Conservation (phyloP, 2,797 vertebrate genomes). For the Halcyon badia region DNA sequence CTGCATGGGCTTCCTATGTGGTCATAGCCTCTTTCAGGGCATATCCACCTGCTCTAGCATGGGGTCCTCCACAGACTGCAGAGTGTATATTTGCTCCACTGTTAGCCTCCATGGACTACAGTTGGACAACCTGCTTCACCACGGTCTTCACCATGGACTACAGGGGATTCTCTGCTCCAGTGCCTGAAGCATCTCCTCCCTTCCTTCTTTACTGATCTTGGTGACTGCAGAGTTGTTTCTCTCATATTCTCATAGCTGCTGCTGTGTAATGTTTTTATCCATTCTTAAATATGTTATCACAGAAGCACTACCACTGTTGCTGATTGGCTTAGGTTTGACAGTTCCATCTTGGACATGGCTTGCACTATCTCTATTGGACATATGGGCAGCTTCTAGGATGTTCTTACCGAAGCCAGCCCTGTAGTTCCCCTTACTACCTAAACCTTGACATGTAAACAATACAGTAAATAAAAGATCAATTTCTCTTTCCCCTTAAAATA, state of each 20-base stretch:
- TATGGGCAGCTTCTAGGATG: neutral
- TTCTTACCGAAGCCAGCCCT: neutral
- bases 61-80: neutral
- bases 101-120: neutral
- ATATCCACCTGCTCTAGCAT: neutral
- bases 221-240: neutral
- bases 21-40: neutral
- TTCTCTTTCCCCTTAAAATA: neutral
- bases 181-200: accelerated
- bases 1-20: accelerated
- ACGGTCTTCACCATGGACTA: accelerated
- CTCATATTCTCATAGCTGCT: neutral
- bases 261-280: neutral
- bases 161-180: neutral
- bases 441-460: neutral
- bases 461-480: neutral
- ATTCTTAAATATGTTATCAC: neutral
- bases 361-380: neutral
- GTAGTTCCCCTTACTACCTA: neutral
- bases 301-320: accelerated
- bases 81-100: accelerated
- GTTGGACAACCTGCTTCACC: accelerated
- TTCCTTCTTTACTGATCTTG: neutral
- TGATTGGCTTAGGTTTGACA: neutral
- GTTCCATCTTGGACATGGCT: neutral